Evolutionary conservation across 2,888 invertebrate genomes (phyloP), one percentile per base, ranked within the genome.

Genomic region (Arge pagana): DNA sequence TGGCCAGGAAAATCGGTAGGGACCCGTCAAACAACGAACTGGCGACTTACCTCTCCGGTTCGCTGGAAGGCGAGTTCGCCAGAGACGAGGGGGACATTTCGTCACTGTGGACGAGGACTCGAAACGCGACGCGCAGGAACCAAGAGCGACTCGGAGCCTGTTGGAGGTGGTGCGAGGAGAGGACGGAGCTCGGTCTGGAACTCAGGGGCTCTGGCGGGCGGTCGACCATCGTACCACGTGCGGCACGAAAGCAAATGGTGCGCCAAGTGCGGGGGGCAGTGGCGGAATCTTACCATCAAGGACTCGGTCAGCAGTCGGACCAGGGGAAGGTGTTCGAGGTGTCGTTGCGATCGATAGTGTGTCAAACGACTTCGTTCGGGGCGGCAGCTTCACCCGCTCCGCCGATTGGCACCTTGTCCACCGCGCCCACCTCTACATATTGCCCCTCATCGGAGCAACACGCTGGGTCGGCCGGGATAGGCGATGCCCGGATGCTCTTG

Each of bases 351-450:
- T 41, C 52, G 45, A 39, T 24, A 8, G n/a, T n/a, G 50, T 49
- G n/a, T 62, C 63, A 23, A 68, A 67, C 52, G 69, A 69, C 59
- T 74, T 72, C 55, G 50, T 67, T 13, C 39, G 60, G 1, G 42
- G 40, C 0, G 67, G 68, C 0, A 42, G 45, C 4, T 63, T 56
- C 51, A 68, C 63, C 19, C 45, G 71, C 4, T 75, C 73, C 55
- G 66, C 67, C 5, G 76, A 77, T 52, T 77, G 76, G 73, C 61
- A 74, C 3, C 77, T 77, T 50, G 60, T 75, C 11, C 73, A 74
- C 57, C 58, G 68, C 0, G 70, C 70, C 3, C 56, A 69, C 1
- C 63, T 71, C n/a, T 59, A 66, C 41, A 62, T 67, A 2, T 55
- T 74, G 1, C 72, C 72, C 0, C 60, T 71, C 1, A 68, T 65